Evolutionary conservation across 1,140 invertebrate species (phyloP), one percentile per base, ranked within the genome.

Genomic region (Bombus confusus): DNA sequence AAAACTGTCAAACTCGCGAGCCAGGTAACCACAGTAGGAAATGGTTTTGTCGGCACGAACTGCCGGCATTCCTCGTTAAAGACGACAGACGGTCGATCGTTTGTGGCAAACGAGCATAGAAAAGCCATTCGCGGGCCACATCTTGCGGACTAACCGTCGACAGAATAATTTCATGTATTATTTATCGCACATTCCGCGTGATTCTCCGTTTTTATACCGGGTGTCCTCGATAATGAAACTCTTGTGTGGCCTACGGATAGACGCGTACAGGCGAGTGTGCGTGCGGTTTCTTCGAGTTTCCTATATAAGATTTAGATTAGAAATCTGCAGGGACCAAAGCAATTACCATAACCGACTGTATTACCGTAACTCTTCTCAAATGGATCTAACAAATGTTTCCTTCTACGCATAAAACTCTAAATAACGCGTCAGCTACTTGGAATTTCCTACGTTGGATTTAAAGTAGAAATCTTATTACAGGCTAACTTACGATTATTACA

Each of bases 121-220:
- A 80, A 86, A 75, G 68, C 79, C 81, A 41, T 87, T 86, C 68
- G 43, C 47, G 69, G 15, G 13, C 5, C 59, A n/a, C 62, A 80
- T 85, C 80, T 83, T 22, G 73, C 80, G 41, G 85, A 52, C 85
- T 41, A 76, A 71, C 85, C 47, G 82, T 62, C 82, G 82, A 84
- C 82, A 34, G 86, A 84, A 88, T 88, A 91, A 91, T 92, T 92
- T 91, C 91, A 91, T 92, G 89, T 90, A 92, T 92, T 92, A 93
- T 92, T 93, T 92, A 93, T 92, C 85, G 78, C 83, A 37, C 71
- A 85, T 80, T 74, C 78, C 78, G 43, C 77, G 34, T 43, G 75
- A 31, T 83, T 90, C 86, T 85, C 80, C 72, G 64, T 31, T 83
- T 59, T 83, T 86, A 80, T 84, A 76, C 64, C 37, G 81, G 78